phyloP scores from a whole-genome alignment of 92 coral and sea anemone species.

The Porites rus region DNA sequence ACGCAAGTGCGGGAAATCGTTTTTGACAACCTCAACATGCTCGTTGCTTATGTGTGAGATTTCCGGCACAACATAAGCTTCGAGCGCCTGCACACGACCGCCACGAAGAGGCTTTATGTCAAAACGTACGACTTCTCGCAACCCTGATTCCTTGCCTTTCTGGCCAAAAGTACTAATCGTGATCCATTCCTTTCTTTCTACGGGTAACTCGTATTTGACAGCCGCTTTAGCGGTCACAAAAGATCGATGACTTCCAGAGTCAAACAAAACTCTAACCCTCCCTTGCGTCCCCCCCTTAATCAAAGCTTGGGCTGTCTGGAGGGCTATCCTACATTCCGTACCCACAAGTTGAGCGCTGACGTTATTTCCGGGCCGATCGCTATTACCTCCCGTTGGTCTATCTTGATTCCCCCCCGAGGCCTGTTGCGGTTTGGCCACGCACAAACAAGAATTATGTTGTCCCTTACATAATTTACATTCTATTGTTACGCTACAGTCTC shows the following conservation, averaged over 20 bases:
- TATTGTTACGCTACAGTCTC: too few relatives aligned
- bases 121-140: conserved; percentile 50
- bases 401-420: too few relatives aligned
- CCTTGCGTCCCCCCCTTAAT: background rate
- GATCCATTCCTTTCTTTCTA: conserved; percentile 53
- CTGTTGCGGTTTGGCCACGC: too few relatives aligned
- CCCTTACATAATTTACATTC: too few relatives aligned
- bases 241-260: conserved; percentile 63
- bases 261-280: background rate
- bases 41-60: conserved; percentile 38
- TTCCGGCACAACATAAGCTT: conserved; percentile 62
- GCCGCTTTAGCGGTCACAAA: conserved; percentile 44
- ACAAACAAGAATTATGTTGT: too few relatives aligned
- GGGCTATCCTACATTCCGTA: conserved; percentile 36
- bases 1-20: conserved; percentile 39
- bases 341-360: background rate
- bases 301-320: conserved; percentile 8
- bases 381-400: background rate
- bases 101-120: conserved; percentile 44
- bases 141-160: background rate
- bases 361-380: background rate
- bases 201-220: background rate
- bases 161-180: conserved; percentile 46
- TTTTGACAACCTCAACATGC: conserved; percentile 41
- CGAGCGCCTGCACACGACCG: conserved; percentile 25